Evolutionary conservation across 30 jellyfish, hydroid and myxozoan genomes (phyloP).

Genomic region (Hydra vulgaris): DNA sequence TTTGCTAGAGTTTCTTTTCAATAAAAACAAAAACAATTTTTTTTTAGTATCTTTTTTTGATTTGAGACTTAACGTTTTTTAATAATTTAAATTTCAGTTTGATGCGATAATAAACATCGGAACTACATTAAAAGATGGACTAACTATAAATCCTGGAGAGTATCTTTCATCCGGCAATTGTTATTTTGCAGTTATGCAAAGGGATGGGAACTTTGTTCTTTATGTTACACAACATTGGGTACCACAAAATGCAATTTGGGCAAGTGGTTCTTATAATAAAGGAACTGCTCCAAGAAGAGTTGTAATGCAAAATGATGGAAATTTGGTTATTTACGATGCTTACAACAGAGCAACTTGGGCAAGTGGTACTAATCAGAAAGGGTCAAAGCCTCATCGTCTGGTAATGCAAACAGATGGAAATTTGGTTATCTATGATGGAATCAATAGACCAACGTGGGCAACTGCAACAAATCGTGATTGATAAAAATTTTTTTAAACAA

Average conservation of each 20-base stretch:
- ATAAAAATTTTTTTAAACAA: no score
- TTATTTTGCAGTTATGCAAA: background rate
- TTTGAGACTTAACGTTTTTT: background rate
- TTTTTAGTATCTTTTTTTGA: background rate
- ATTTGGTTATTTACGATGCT: background rate
- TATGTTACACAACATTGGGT: background rate
- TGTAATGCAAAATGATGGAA: background rate
- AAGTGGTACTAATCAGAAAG: background rate
- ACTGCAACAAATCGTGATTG: background rate
- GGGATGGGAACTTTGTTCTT: background rate
- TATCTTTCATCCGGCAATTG: background rate
- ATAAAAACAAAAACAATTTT: background rate
- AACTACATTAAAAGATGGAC: background rate
- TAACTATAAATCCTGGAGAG: background rate
- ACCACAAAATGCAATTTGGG: background rate
- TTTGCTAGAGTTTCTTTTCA: no score
- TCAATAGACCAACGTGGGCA: background rate
- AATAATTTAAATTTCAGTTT: background rate
- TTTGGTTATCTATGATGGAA: background rate
- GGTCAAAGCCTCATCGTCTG: background rate
- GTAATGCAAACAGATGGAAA: background rate
- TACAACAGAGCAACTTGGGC: background rate
- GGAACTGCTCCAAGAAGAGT: background rate
- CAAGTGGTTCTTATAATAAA: background rate
- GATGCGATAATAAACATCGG: background rate